These are phyloP conservation scores for Drosophila santomea DNA, from an alignment of 1,140 invertebrate genomes.

Conservation along the genomic window DNA sequence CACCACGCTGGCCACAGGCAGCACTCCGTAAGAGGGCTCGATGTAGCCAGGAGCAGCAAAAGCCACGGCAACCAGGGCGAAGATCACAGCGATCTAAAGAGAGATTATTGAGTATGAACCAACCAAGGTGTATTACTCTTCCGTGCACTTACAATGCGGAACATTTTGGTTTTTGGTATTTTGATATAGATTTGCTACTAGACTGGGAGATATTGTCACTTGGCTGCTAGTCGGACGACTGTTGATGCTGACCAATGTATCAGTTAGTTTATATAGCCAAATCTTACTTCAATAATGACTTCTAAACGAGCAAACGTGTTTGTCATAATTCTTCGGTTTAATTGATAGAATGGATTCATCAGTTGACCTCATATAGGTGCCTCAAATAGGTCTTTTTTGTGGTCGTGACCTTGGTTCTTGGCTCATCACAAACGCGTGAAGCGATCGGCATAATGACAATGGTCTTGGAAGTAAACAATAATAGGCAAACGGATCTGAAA, in stretches of 20 bases:
- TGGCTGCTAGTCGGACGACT: constrained; percentile 15
- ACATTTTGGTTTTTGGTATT: constrained; percentile 29
- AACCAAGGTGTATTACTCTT: not conserved
- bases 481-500: constrained; percentile 7
- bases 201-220: constrained; percentile 13
- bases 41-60: constrained; percentile 45
- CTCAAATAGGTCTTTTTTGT: constrained; percentile 28
- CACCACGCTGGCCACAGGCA: constrained; percentile 28
- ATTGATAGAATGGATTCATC: constrained; percentile 40
- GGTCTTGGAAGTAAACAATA: constrained; percentile 19
- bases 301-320: constrained; percentile 10
- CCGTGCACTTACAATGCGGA: constrained; percentile 40
- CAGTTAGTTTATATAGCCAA: constrained; percentile 7
- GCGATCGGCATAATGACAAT: constrained; percentile 39
- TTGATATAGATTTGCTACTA: not conserved
- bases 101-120: not conserved
- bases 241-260: constrained; percentile 22
- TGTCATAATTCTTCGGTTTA: constrained; percentile 38
- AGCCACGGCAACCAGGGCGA: constrained; percentile 30
- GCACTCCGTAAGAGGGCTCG: constrained; percentile 32
- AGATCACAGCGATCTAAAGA: constrained; percentile 29
- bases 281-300: not conserved
- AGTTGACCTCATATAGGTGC: constrained; percentile 21
- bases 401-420: constrained; percentile 34
- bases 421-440: constrained; percentile 27